A percentile compares a stretch with the other conserved stretches of the same genome.
Conservation (phyloP, 2,888 invertebrate genomes). For the Drosophila leonis region DNA sequence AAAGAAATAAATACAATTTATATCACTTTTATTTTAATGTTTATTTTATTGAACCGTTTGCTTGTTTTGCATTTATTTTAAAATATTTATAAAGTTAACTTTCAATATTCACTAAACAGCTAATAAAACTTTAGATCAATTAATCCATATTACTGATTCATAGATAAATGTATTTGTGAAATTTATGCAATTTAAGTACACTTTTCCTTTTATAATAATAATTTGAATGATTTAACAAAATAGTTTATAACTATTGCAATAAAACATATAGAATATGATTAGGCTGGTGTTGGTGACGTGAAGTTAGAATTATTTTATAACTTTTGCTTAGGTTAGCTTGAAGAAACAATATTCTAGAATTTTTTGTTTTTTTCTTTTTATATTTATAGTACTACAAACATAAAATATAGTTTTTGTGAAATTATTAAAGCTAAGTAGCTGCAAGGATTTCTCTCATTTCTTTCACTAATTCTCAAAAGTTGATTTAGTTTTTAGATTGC, state of each 20-base stretch:
- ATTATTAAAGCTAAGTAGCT: slow-evolving; percentile 26
- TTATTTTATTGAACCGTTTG: slow-evolving; percentile 39
- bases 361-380: not conserved
- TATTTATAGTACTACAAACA: slow-evolving; percentile 15
- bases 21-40: slow-evolving; percentile 1
- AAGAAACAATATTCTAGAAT: slow-evolving; percentile 10
- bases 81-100: slow-evolving; percentile 34
- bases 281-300: slow-evolving; percentile 20
- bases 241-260: slow-evolving; percentile 66
- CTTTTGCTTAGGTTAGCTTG: slow-evolving; percentile 21
- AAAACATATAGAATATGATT: slow-evolving; percentile 43
- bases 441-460: not conserved
- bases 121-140: slow-evolving; percentile 50
- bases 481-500: slow-evolving; percentile 14
- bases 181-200: slow-evolving; percentile 67
- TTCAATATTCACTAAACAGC: slow-evolving; percentile 51
- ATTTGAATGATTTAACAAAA: slow-evolving; percentile 38
- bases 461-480: not conserved
- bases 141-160: slow-evolving; percentile 7
- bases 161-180: slow-evolving; percentile 16
- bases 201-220: slow-evolving; percentile 38
- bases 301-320: slow-evolving; percentile 26
- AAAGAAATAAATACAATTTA: not conserved
- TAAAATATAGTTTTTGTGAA: slow-evolving; percentile 21
- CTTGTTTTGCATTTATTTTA: slow-evolving; percentile 24